Percentiles rank a stretch among this genome's conserved stretches.
Evolutionary conservation across 2,113 vertebrate species (phyloP).

Genomic region (Clarias batrachus): DNA sequence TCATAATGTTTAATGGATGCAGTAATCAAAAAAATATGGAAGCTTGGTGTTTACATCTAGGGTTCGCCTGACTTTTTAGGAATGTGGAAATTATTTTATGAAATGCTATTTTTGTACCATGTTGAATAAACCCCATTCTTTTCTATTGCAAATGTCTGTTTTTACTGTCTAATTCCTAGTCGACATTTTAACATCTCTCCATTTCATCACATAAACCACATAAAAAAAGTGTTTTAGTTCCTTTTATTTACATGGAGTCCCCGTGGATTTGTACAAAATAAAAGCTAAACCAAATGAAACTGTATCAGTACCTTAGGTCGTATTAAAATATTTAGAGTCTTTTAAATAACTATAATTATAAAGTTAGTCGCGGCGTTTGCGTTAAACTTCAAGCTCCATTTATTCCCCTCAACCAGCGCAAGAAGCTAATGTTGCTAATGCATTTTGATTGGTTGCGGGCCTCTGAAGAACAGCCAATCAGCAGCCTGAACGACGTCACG

Average conservation of each 20-base stretch:
- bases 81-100: neutral
- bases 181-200: neutral
- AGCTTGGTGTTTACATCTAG: neutral
- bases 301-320: neutral
- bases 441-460: conserved; percentile 29
- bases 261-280: neutral
- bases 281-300: neutral
- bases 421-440: neutral
- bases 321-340: neutral
- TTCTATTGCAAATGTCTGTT: neutral
- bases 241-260: neutral
- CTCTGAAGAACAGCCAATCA: conserved; percentile 33
- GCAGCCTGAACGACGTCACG: conserved; percentile 24
- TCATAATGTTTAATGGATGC: neutral
- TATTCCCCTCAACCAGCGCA: neutral
- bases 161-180: neutral
- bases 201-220: neutral
- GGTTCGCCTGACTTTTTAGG: neutral
- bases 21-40: neutral
- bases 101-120: conserved; percentile 50
- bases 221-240: neutral
- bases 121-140: conserved; percentile 34
- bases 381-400: neutral
- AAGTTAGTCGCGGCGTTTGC: neutral
- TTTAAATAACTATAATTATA: neutral